These are phyloP conservation scores for Caranx ignobilis DNA, from an alignment of 2,113 vertebrate genomes.

Conservation along the genomic window DNA sequence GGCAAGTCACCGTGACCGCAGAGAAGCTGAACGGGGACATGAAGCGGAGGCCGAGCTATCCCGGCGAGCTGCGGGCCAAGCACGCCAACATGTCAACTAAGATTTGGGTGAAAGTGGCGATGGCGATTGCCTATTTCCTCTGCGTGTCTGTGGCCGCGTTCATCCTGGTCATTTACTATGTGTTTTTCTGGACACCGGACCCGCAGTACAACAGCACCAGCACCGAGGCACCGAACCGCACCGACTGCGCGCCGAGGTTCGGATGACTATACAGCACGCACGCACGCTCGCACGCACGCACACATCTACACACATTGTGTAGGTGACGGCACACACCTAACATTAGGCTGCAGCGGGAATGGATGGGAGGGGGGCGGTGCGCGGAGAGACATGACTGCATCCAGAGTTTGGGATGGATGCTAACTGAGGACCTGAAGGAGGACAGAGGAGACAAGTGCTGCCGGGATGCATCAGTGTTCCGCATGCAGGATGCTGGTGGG, in stretches of 20 bases:
- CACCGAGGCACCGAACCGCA: slow-evolving; percentile 57
- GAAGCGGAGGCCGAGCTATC: slow-evolving; percentile 85
- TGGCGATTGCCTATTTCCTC: slow-evolving; percentile 88
- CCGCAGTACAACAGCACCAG: slow-evolving; percentile 36
- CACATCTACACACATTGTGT: slow-evolving; percentile 13
- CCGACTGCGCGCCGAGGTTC: slow-evolving; percentile 38
- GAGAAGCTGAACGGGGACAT: slow-evolving; percentile 80
- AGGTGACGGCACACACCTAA: slow-evolving; percentile 63
- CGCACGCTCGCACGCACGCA: slow-evolving; percentile 9
- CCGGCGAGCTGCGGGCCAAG: slow-evolving; percentile 84
- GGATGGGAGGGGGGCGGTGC: slow-evolving; percentile 15
- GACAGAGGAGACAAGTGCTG: slow-evolving; percentile 17
- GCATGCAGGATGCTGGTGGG: slow-evolving; percentile 42
- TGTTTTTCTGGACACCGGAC: slow-evolving; percentile 87
- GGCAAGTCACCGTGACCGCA: slow-evolving; percentile 43
- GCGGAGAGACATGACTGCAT: neutral
- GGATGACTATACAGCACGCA: slow-evolving; percentile 42
- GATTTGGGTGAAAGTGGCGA: slow-evolving; percentile 90
- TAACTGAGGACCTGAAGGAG: slow-evolving; percentile 31
- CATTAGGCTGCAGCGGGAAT: slow-evolving; percentile 28
- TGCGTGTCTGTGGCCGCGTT: slow-evolving; percentile 90
- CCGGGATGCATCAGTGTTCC: slow-evolving; percentile 46
- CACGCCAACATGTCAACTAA: slow-evolving; percentile 82
- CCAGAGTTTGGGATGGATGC: slow-evolving; percentile 56
- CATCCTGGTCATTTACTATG: slow-evolving; percentile 90